Conservation (phyloP, 2,888 invertebrate genomes). For the Xanthorhoe designata region DNA sequence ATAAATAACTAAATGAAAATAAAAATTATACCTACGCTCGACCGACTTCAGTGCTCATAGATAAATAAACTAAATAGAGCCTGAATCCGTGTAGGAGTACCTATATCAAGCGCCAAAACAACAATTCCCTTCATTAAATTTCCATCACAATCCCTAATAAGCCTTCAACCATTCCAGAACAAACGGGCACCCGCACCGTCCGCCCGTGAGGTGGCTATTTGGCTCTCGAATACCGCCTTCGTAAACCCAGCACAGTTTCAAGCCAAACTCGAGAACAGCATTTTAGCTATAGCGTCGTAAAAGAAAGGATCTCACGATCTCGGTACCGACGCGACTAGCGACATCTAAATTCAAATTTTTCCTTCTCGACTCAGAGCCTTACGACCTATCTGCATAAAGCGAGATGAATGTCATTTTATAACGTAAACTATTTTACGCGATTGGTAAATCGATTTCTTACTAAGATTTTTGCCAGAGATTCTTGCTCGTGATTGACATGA, state of each 20-base stretch:
- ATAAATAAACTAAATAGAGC: neutral
- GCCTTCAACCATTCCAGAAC: slow-evolving; percentile 64
- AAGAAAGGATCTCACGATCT: slow-evolving; percentile 68
- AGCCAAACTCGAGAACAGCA: slow-evolving; percentile 74
- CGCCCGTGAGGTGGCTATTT: slow-evolving; percentile 77
- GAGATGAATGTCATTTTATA: slow-evolving; percentile 76
- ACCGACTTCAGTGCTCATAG: too few relatives aligned
- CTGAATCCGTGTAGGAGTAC: neutral
- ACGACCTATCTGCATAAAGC: slow-evolving; percentile 73
- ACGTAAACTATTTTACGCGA: slow-evolving; percentile 62
- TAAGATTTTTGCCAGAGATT: neutral
- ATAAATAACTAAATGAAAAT: too few relatives aligned
- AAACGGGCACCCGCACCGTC: slow-evolving; percentile 77
- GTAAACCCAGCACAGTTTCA: slow-evolving; percentile 77
- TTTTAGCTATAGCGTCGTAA: slow-evolving; percentile 79
- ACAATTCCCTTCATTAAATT: slow-evolving; percentile 14
- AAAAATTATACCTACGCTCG: neutral
- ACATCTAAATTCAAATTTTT: slow-evolving; percentile 83
- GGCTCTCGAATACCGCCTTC: slow-evolving; percentile 74
- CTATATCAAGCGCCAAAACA: slow-evolving; percentile 9
- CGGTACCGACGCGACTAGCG: slow-evolving; percentile 67
- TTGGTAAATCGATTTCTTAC: slow-evolving; percentile 52
- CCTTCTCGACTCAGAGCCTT: slow-evolving; percentile 63
- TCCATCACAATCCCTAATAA: slow-evolving; percentile 56
- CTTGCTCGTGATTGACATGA: neutral